Conservation (phyloP, 2,113 vertebrate species). For the Aegypius monachus region DNA sequence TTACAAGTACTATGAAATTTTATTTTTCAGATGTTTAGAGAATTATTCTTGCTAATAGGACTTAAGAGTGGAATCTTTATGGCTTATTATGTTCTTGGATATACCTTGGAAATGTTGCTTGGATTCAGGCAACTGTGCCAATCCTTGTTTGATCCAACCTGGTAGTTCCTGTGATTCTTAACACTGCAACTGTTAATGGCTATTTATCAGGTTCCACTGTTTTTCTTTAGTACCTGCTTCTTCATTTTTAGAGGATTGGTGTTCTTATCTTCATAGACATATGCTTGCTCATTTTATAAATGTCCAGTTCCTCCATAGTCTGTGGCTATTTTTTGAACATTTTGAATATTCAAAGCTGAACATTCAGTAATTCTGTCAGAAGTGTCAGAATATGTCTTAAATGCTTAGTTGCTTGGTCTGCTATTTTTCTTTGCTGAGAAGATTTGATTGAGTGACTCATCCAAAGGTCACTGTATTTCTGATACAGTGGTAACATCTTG, state of each 20-base stretch:
- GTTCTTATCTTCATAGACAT: slow-evolving; percentile 14
- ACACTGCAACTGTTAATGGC: not conserved
- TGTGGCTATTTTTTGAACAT: slow-evolving; percentile 26
- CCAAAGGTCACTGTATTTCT: slow-evolving; percentile 20
- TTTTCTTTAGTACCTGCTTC: not conserved
- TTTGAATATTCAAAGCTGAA: slow-evolving; percentile 38
- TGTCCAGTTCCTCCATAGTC: slow-evolving; percentile 10
- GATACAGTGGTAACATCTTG: slow-evolving; percentile 1
- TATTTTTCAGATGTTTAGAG: not conserved
- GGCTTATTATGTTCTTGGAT: not conserved
- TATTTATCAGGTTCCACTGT: not conserved
- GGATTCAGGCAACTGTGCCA: not conserved
- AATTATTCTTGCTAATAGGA: not conserved
- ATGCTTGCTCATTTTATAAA: not conserved
- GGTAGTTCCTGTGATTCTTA: not conserved
- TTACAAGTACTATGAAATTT: not conserved
- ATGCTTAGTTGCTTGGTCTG: slow-evolving; percentile 36
- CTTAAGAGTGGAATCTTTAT: not conserved
- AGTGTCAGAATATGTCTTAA: slow-evolving; percentile 40
- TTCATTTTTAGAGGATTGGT: not conserved
- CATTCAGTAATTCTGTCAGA: slow-evolving; percentile 40
- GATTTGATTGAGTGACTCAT: slow-evolving; percentile 56
- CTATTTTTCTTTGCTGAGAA: slow-evolving; percentile 14
- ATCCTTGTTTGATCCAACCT: not conserved
- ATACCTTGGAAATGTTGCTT: not conserved